Conservation (phyloP, 2,113 vertebrate species). For the Microtus ochrogaster region DNA sequence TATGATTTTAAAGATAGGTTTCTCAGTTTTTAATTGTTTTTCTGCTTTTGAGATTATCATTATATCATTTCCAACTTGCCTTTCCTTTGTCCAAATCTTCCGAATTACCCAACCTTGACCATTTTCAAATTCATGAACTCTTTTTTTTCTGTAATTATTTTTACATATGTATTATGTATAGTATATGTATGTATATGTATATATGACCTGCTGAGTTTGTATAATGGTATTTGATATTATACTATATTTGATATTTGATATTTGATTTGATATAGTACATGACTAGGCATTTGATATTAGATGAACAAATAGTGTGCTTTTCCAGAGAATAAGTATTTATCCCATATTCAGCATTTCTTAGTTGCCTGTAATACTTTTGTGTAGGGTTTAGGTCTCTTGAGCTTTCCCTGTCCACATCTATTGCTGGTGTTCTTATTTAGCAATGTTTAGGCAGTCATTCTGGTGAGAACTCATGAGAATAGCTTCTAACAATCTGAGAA, state of each 20-base stretch:
- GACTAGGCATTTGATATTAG: neutral
- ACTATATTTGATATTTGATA: too few species aligned
- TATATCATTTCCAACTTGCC: neutral
- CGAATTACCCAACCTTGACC: neutral
- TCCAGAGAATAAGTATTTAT: neutral
- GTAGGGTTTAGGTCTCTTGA: neutral
- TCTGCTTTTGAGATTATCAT: neutral
- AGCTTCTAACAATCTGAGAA: neutral
- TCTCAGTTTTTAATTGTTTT: neutral
- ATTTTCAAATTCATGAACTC: neutral
- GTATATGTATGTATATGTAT: neutral
- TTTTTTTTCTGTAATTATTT: neutral
- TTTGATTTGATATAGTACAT: too few species aligned
- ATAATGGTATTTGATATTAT: neutral
- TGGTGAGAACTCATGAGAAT: neutral
- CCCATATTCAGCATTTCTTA: neutral
- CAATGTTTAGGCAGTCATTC: neutral
- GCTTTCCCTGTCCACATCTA: neutral
- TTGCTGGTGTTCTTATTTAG: neutral
- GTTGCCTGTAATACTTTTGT: neutral
- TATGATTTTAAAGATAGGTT: neutral
- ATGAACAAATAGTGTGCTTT: neutral
- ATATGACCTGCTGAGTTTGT: neutral
- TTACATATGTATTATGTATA: neutral
- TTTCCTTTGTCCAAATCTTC: neutral